These are phyloP conservation scores for Garrulus glandarius DNA, from an alignment of 2,797 vertebrate species.

Conservation along the genomic window DNA sequence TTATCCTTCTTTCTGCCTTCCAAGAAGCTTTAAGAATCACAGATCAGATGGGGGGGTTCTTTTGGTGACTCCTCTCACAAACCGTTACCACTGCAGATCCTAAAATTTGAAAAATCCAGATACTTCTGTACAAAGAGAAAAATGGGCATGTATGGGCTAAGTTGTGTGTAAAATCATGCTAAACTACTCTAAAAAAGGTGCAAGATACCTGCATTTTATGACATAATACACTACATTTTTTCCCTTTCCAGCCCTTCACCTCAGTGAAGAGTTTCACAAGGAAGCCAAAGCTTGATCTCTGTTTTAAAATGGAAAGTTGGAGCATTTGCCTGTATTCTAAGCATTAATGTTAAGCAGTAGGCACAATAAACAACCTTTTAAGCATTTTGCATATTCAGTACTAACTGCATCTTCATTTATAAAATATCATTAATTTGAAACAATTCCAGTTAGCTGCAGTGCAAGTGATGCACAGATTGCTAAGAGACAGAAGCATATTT, in stretches of 20 bases:
- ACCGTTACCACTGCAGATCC: neutral
- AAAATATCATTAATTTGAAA: neutral
- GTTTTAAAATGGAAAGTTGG: neutral
- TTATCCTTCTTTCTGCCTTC: neutral
- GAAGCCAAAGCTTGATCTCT: neutral
- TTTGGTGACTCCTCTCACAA: neutral
- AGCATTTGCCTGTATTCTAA: neutral
- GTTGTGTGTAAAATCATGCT: neutral
- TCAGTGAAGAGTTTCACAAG: neutral
- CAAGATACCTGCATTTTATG: neutral
- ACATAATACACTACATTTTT: neutral
- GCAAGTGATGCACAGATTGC: neutral
- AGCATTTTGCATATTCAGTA: neutral
- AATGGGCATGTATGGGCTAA: neutral
- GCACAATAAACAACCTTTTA: neutral
- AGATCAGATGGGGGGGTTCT: fast-evolving
- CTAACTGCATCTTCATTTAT: neutral
- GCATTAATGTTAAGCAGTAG: neutral
- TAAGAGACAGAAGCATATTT: neutral
- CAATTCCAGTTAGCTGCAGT: neutral
- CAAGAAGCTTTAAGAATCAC: neutral
- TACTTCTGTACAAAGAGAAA: neutral
- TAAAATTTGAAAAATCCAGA: neutral
- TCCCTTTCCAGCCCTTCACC: neutral
- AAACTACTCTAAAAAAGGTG: neutral